phyloP scores from a whole-genome alignment of 2,797 vertebrate genomes.

The Triplophysa yarkandensis region DNA sequence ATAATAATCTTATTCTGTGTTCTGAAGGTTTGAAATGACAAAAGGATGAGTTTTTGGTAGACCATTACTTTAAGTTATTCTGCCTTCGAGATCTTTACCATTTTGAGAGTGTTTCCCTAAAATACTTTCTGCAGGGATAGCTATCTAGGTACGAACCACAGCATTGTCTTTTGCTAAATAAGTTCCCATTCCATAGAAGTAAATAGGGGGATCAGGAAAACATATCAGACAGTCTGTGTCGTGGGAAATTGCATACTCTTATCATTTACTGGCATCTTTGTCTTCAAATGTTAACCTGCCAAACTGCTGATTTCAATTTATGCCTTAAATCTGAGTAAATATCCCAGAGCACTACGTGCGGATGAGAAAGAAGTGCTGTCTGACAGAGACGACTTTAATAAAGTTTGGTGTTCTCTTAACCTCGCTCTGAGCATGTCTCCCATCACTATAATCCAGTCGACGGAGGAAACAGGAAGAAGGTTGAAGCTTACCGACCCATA shows the following conservation, averaged over 20 bases:
- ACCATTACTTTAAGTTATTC: too few relatives aligned
- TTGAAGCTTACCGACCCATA: conserved; percentile 14
- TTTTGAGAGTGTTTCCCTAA: too few relatives aligned
- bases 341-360: conserved; percentile 64
- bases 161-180: background rate
- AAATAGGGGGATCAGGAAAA: conserved; percentile 25
- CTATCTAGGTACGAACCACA: background rate
- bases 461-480: conserved; percentile 31
- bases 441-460: conserved; percentile 39
- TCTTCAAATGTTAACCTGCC: conserved; percentile 63
- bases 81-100: too few relatives aligned
- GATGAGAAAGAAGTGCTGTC: conserved; percentile 70
- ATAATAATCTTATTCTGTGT: too few relatives aligned
- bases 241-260: conserved; percentile 72
- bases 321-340: conserved; percentile 76
- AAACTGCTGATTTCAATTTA: conserved; percentile 71
- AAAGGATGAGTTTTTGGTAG: too few relatives aligned
- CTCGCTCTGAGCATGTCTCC: conserved; percentile 62
- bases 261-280: conserved; percentile 67
- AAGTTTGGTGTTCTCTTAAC: conserved; percentile 69
- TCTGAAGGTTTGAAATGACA: too few relatives aligned
- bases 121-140: background rate
- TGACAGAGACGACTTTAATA: conserved; percentile 72
- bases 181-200: conserved; percentile 13
- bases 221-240: conserved; percentile 33